Percentiles rank a stretch among this genome's conserved stretches.
Conservation (phyloP, 1,140 invertebrate genomes). For the roundworm (Caenorhabditis elegans) region WBcel235 BX284606.5:15153501-15154000, state of each 20-base stretch:
- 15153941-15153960: too few relatives aligned
- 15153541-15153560: too few relatives aligned
- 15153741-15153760: not conserved
- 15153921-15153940: not conserved
- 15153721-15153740: not conserved
- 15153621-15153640: not conserved
- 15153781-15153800: not conserved
- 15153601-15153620: not conserved
- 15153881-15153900: slow-evolving; percentile 33
- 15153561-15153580: too few relatives aligned
- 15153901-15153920: slow-evolving; percentile 28
- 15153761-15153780: not conserved
- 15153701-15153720: not conserved
- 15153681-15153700: not conserved
- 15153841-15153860: slow-evolving; percentile 28
- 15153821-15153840: not conserved
- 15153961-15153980: not conserved
- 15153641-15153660: not conserved
- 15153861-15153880: slow-evolving; percentile 25
- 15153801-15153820: not conserved
- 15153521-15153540: too few relatives aligned
- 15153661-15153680: not conserved
- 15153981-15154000: not conserved
- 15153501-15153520: too few relatives aligned
- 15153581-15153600: not conserved